A percentile compares a stretch with the other conserved stretches of the same genome.
Conservation (phyloP, 2,113 vertebrate genomes). For the Crotalus viridis region DNA sequence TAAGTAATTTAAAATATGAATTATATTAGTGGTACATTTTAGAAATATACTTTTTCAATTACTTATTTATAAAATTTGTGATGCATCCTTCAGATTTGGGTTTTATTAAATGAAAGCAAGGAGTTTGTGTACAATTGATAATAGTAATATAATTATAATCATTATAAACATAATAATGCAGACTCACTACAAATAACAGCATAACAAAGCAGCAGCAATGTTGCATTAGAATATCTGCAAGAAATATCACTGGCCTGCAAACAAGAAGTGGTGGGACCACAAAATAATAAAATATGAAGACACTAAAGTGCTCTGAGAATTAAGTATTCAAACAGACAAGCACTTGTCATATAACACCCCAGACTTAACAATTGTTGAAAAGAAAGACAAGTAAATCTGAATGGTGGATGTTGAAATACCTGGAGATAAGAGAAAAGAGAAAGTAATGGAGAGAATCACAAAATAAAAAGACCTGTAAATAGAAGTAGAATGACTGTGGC, state of each 20-base stretch:
- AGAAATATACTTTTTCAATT: background rate
- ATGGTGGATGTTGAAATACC: background rate
- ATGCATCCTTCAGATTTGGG: background rate
- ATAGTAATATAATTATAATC: background rate
- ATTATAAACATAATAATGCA: background rate
- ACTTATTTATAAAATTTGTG: background rate
- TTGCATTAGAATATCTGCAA: background rate
- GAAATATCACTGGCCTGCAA: background rate
- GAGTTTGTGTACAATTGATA: background rate
- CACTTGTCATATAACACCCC: background rate
- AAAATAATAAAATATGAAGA: background rate
- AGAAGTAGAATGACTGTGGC: background rate
- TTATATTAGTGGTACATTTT: background rate
- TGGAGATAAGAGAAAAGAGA: background rate
- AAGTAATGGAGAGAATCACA: background rate
- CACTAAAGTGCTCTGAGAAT: background rate
- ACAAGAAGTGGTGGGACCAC: background rate
- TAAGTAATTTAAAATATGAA: conserved; percentile 58
- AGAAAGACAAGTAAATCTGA: background rate
- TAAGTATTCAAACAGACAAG: background rate
- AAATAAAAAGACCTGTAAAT: background rate
- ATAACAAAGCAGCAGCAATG: background rate
- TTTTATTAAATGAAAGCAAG: background rate
- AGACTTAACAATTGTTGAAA: background rate
- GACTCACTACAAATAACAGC: background rate